Evolutionary conservation across 2,797 vertebrate species (phyloP).

Genomic region (Gymnothorax reevesii): DNA sequence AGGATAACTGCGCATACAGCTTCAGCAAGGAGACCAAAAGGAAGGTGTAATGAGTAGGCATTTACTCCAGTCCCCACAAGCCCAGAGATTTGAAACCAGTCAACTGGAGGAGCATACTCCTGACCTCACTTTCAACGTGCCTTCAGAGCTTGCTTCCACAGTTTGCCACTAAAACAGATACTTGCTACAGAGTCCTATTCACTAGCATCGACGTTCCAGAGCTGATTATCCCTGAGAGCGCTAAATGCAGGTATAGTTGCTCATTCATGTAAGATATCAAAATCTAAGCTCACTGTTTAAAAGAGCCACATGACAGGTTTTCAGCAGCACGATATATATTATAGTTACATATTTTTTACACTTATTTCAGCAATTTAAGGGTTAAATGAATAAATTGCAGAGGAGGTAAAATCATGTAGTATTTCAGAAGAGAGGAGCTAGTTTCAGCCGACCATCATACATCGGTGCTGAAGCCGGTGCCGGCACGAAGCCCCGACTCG

Average conservation of each 20-base stretch:
- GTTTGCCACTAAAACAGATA: neutral
- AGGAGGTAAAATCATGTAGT: too few species aligned
- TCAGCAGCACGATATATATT: too few species aligned
- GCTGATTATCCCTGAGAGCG: slow-evolving; percentile 13
- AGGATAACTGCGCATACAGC: slow-evolving; percentile 35
- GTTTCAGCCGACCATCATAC: neutral
- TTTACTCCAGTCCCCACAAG: neutral
- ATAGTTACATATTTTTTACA: too few species aligned
- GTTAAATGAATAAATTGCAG: neutral
- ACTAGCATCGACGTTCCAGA: neutral
- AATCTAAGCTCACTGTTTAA: too few species aligned
- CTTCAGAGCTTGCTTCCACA: neutral
- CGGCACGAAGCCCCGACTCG: neutral
- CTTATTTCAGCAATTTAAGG: too few species aligned
- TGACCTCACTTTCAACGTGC: neutral
- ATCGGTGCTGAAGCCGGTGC: neutral
- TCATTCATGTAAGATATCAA: too few species aligned
- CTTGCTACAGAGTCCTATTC: neutral
- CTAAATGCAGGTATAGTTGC: too few species aligned
- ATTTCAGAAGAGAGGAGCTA: neutral
- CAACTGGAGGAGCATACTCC: neutral
- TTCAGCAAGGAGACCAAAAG: neutral
- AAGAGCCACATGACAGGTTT: too few species aligned
- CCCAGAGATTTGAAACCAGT: neutral
- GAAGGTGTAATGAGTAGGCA: neutral